These are phyloP conservation scores for Chrysodeixis includens DNA, from an alignment of 2,888 invertebrate species.

Conservation along the genomic window DNA sequence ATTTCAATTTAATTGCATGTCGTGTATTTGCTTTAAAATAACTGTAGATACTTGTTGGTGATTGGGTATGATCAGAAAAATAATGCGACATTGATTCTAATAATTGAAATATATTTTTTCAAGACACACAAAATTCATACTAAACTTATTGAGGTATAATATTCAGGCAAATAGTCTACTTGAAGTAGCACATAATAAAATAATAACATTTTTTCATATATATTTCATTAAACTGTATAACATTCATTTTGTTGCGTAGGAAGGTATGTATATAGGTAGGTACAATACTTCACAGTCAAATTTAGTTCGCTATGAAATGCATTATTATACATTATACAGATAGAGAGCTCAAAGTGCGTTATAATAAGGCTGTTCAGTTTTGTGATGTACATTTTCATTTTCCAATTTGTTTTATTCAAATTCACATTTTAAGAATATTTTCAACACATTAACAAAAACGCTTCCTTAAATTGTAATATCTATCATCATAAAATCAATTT, in stretches of 20 bases:
- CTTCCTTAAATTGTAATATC: conserved; percentile 76
- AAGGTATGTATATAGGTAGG: conserved; percentile 50
- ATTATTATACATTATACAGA: conserved; percentile 66
- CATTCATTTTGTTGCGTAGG: conserved; percentile 67
- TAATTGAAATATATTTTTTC: conserved; percentile 83
- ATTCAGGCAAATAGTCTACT: conserved; percentile 84
- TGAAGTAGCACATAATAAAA: conserved; percentile 79
- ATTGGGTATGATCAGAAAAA: conserved; percentile 47
- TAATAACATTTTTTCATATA: conserved; percentile 74
- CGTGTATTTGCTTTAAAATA: no score
- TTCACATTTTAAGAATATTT: conserved; percentile 52
- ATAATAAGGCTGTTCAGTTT: conserved; percentile 67
- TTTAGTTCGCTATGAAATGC: conserved; percentile 75
- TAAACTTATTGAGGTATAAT: conserved; percentile 88
- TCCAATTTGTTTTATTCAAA: conserved; percentile 49
- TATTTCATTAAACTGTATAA: conserved; percentile 68
- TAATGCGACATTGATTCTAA: conserved; percentile 76
- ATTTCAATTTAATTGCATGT: no score
- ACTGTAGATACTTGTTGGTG: not conserved
- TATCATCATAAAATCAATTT: conserved; percentile 79
- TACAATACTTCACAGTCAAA: conserved; percentile 68
- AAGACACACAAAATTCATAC: conserved; percentile 85
- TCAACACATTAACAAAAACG: conserved; percentile 71
- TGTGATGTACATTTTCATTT: conserved; percentile 71
- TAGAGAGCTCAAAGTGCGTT: conserved; percentile 77